phyloP scores from a whole-genome alignment of 2,113 vertebrate species.

The Seriola rivoliana region DNA sequence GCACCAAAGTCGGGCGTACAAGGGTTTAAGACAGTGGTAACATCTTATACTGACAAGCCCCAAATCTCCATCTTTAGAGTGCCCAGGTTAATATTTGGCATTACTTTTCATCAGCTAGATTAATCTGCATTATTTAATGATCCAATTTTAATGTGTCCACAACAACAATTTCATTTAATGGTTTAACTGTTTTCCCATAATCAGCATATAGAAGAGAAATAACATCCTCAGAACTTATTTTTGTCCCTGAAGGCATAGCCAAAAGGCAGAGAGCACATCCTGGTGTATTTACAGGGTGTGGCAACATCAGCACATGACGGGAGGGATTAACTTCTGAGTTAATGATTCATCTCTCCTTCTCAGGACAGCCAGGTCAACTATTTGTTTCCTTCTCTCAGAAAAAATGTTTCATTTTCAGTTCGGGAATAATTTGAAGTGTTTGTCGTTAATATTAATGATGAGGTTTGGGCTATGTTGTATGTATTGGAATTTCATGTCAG shows the following conservation, averaged over 20 bases:
- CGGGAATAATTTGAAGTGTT: not conserved
- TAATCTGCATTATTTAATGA: not conserved
- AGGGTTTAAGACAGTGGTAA: not conserved
- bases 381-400: not conserved
- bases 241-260: not conserved
- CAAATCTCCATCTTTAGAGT: conserved; percentile 4
- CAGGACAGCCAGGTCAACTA: conserved; percentile 12
- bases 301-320: conserved; percentile 29
- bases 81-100: not conserved
- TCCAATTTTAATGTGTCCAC: not conserved
- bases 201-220: conserved; percentile 10
- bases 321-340: conserved; percentile 38
- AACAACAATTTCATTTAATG: not conserved
- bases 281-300: conserved; percentile 69
- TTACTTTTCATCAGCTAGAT: conserved; percentile 3
- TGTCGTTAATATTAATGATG: not conserved
- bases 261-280: conserved; percentile 37
- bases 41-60: not conserved
- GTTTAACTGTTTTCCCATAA: not conserved
- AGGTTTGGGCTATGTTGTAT: not conserved
- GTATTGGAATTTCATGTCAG: not conserved
- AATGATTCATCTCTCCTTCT: conserved; percentile 42
- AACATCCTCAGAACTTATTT: not conserved
- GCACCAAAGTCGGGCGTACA: not conserved
- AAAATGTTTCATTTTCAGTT: not conserved